A percentile compares a stretch with the other conserved stretches of the same genome.
Conservation (phyloP, 1,140 invertebrate species). For the Acyrthosiphon pisum region DNA sequence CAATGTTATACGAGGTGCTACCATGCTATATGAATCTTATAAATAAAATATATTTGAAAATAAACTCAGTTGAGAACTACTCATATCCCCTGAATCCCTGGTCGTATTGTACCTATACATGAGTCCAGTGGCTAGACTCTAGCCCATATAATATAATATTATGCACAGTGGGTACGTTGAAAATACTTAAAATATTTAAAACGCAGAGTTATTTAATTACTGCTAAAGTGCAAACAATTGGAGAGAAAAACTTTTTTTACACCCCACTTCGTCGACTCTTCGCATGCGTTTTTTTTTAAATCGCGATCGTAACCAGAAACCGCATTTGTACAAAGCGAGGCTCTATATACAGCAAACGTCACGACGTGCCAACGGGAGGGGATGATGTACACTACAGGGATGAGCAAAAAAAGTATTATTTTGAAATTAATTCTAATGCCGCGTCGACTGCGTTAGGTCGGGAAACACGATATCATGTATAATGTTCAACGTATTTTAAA, state of each 20-base stretch:
- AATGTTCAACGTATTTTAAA: not conserved
- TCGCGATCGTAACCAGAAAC: not conserved
- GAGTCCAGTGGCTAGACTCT: too few species aligned
- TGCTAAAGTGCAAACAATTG: not conserved
- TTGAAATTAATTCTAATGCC: not conserved
- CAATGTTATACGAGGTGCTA: not conserved
- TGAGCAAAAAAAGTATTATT: not conserved
- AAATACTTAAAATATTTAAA: slow-evolving; percentile 17
- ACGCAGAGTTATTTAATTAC: not conserved
- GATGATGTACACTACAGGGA: not conserved
- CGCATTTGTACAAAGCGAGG: not conserved
- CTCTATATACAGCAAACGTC: not conserved
- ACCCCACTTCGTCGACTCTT: not conserved
- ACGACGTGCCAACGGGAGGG: too few species aligned
- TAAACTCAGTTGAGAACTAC: not conserved
- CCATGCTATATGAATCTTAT: too few species aligned
- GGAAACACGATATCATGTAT: not conserved
- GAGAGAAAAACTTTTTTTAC: not conserved
- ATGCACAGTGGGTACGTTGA: not conserved
- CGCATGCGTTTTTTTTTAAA: not conserved
- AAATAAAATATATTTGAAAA: not conserved
- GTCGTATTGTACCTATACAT: not conserved
- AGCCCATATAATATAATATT: not conserved
- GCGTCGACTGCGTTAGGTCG: not conserved
- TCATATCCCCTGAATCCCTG: not conserved